Base-by-base conservation (phyloP, 2,888 invertebrate genomes). In the Sylvicola cinctus region DNA sequence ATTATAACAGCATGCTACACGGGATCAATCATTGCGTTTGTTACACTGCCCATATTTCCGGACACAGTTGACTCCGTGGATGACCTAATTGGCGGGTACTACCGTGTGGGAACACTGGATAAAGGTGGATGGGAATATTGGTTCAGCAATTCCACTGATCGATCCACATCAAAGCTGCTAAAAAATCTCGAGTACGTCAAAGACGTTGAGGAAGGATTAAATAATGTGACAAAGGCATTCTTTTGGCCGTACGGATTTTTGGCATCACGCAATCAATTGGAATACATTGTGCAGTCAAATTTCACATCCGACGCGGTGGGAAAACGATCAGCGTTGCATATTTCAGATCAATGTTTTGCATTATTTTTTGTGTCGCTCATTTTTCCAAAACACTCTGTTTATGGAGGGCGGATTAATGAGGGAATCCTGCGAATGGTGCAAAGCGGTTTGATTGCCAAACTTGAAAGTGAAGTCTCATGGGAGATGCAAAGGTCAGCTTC, bases 1-100 rank as follows among this genome's bases (percentile, higher is more conserved):
- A 83, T 83, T 34, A 73, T 80, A 33, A 81, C 80, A 2, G 74
- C 81, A 34, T 79, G 80, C 46, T 83, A 83, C 48, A 81, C 81
- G 2, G 79, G 81, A 3, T 80, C 78, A 2, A 81, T 83, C 16
- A 81, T 83, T 47, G 80, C 81, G 0, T 83, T 81, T 51, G 80
- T 83, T 7, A 81, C 80, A 1, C 52, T 81, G 32, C 80, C 81
- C 1, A 63, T 75, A 1, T 79, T 70, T 54, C 81, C 81, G 2
- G 66, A 68, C 41, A 76, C 78, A 0, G 63, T 79, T 4, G 79
- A 83, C 46, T 68, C 70, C 1, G 66, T 75, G 3, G 46, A 65
- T 30, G 73, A 81, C 48, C 51, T 83, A 5, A 44, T 76, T 6
- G 58, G 63, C 3, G 67, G 75, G 32, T 70, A 73, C 46, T 81